phyloP scores from a whole-genome alignment of 2,888 invertebrate genomes.

The Sesamia inferens region DNA sequence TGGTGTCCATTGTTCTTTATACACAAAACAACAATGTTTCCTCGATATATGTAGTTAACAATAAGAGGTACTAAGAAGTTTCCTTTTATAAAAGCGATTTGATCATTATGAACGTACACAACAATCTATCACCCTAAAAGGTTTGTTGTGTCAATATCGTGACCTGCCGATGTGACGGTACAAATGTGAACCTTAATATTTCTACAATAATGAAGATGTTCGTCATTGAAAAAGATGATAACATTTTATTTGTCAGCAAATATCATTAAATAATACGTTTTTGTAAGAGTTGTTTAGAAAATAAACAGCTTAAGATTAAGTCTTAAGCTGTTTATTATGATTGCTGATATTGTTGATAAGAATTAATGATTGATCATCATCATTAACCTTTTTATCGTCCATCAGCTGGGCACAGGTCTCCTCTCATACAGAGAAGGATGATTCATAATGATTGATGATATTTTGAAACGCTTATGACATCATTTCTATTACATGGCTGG shows the following conservation, averaged over 20 bases:
- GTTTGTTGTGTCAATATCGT: constrained; percentile 36
- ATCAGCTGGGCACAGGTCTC: no score
- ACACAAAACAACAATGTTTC: constrained; percentile 6
- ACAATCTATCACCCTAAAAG: constrained; percentile 32
- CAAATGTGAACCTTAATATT: constrained; percentile 26
- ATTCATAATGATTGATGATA: neutral
- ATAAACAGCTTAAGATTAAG: neutral
- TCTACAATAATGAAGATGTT: constrained; percentile 27
- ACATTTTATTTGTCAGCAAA: constrained; percentile 22
- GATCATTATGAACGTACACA: constrained; percentile 20
- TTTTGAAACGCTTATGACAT: no score
- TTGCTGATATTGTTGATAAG: no score
- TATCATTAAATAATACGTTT: constrained; percentile 21
- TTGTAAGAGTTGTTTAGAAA: neutral
- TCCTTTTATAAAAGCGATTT: constrained; percentile 7
- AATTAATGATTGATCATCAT: neutral
- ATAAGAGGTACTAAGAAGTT: neutral
- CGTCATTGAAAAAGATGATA: constrained; percentile 6
- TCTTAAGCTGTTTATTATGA: no score
- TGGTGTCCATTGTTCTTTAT: neutral
- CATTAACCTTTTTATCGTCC: no score
- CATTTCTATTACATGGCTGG: neutral
- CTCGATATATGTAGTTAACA: neutral
- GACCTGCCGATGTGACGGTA: neutral
- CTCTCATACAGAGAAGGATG: no score